Percentiles rank a stretch among this genome's conserved stretches.
Evolutionary conservation across 2,113 vertebrate genomes (phyloP).

Genomic region (Hemiscyllium ocellatum): DNA sequence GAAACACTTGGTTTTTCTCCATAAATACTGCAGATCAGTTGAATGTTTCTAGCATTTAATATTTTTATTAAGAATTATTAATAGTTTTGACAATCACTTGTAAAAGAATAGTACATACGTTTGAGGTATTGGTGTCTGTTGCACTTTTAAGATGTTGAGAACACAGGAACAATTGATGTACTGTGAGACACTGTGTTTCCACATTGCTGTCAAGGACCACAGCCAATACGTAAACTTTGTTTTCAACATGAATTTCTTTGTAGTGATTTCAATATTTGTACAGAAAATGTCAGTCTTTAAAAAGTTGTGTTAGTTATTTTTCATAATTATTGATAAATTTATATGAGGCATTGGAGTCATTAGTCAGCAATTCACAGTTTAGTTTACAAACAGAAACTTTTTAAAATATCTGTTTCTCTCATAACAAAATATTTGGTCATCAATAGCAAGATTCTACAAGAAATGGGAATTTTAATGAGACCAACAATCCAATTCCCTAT

Average conservation of each 20-base stretch:
- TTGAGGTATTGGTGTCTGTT: not conserved
- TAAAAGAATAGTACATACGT: not conserved
- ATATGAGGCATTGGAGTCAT: not conserved
- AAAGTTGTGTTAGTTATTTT: not conserved
- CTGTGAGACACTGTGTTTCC: not conserved
- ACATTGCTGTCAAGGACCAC: not conserved
- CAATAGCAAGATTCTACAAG: slow-evolving; percentile 42
- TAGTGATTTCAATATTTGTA: not conserved
- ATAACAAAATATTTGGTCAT: slow-evolving; percentile 4
- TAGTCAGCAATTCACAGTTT: not conserved
- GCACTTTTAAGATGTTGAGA: not conserved
- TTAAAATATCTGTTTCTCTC: slow-evolving; percentile 11
- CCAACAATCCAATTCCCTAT: slow-evolving; percentile 59
- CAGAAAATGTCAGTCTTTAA: not conserved
- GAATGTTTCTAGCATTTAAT: no score
- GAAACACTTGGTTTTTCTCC: no score
- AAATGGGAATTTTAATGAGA: slow-evolving; percentile 67
- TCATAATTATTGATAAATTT: not conserved
- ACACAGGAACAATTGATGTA: not conserved
- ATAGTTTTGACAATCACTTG: not conserved
- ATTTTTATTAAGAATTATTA: not conserved
- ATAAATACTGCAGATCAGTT: no score
- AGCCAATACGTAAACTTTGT: not conserved
- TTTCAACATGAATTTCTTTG: not conserved
- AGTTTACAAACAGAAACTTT: slow-evolving; percentile 1